A percentile compares a stretch with the other conserved stretches of the same genome.
Conservation (phyloP, 2,797 vertebrate genomes). For the Hemibagrus guttatus region DNA sequence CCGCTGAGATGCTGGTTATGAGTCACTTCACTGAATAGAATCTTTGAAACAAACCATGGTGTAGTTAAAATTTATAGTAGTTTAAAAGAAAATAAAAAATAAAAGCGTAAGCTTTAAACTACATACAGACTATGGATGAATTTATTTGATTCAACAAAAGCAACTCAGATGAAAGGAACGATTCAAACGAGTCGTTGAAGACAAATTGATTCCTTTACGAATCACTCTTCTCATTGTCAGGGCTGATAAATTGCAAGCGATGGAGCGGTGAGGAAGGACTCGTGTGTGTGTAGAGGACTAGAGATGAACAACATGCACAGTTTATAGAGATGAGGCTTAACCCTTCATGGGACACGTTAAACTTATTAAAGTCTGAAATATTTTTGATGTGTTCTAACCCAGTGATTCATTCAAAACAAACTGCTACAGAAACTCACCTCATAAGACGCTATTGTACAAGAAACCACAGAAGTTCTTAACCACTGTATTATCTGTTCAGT, state of each 20-base stretch:
- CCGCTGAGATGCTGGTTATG: background rate
- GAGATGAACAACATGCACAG: background rate
- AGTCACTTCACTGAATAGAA: constrained; percentile 6
- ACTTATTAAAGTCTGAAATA: background rate
- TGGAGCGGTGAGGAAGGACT: constrained; percentile 56
- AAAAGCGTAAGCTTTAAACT: background rate
- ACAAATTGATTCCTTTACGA: background rate
- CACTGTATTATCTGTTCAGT: background rate
- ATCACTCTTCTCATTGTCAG: background rate
- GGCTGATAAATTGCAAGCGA: constrained; percentile 73
- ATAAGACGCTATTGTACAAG: background rate
- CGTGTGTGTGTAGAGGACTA: background rate
- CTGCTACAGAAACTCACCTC: background rate
- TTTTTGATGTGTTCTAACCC: background rate
- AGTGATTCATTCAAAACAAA: background rate
- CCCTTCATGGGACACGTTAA: background rate
- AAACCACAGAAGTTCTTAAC: background rate
- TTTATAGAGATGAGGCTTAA: background rate
- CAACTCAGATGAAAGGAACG: background rate
- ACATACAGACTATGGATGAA: background rate
- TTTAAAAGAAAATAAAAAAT: background rate
- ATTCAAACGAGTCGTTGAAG: background rate
- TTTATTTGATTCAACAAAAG: background rate
- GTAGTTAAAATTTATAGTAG: background rate
- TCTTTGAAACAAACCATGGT: background rate